Evolutionary conservation across 2,888 invertebrate genomes (phyloP).

Genomic region (Drosophila testacea): DNA sequence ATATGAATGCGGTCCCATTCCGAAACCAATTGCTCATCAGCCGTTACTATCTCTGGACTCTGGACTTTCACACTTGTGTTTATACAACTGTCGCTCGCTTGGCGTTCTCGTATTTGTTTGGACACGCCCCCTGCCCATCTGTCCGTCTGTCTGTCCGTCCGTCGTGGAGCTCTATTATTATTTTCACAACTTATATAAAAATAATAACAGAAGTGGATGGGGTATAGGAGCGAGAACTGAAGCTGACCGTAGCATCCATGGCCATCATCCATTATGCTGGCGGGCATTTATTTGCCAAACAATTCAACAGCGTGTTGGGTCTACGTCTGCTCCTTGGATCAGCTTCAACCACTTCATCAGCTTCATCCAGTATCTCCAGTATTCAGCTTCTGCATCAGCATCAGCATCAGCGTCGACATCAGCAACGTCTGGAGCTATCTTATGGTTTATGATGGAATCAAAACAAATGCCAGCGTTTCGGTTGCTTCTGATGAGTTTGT

Average conservation of each 20-base stretch:
- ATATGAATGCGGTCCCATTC: conserved; percentile 24
- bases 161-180: conserved; percentile 70
- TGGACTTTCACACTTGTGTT: conserved; percentile 82
- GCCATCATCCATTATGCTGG: conserved; percentile 83
- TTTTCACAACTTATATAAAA: conserved; percentile 82
- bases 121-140: conserved; percentile 25
- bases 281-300: conserved; percentile 83
- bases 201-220: conserved; percentile 67
- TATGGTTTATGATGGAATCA: conserved; percentile 80
- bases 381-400: conserved; percentile 15
- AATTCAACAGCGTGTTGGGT: conserved; percentile 68
- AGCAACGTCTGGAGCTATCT: conserved; percentile 66
- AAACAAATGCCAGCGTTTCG: conserved; percentile 72
- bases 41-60: conserved; percentile 56
- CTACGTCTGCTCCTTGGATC: conserved; percentile 65
- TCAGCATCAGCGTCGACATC: conserved; percentile 35
- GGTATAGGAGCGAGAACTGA: conserved; percentile 2
- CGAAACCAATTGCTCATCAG: conserved; percentile 44
- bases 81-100: conserved; percentile 77
- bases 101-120: conserved; percentile 56
- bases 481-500: conserved; percentile 74
- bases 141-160: background rate
- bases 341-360: conserved; percentile 78
- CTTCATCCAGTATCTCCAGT: conserved; percentile 18
- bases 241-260: conserved; percentile 43